Base-by-base conservation (phyloP, 1,140 invertebrate species). In the Apis cerana region DNA sequence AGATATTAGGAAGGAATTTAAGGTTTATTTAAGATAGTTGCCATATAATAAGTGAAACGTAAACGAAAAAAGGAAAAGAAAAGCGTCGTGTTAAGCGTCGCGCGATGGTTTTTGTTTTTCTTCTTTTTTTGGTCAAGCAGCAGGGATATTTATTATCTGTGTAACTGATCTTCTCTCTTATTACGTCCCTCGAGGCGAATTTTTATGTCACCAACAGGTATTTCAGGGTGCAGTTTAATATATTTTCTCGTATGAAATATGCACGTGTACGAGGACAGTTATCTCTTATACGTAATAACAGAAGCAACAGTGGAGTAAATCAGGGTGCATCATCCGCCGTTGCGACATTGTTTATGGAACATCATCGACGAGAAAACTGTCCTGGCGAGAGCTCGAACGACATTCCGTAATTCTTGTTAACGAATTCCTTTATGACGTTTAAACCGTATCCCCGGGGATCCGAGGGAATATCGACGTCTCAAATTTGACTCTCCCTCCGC, bases 311-410 rank as follows among this genome's bases (percentile, higher is more conserved):
- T 4, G 50, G 13, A 80, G 52, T 72, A 59, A 54, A 79, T 74
- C 62, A 17, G 50, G 48, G 80, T 33, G 78, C 48, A 62, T 79
- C 80, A 59, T 75, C 50, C 62, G 61, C 61, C 52, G 72, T 67
- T 72, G 68, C 75, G 74, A 85, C 62, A 62, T 65, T 77, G 33
- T 83, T 88, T 85, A 88, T 76, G 75, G 77, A 85, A 74, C 81
- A 68, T 84, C 75, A 76, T 61, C 56, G 65, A 19, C 64, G 33
- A 74, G 74, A 78, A 76, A 83, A 83, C 21, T 19, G n/a, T 61
- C 48, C 21, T 74, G 62, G 76, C 62, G 67, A 67, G 48, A 43
- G 62, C 17, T 52, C 59, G 58, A 23, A 33, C 19, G 13, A 76
- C 12, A 61, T 23, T 15, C 33, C 19, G 23, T 61, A 56, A 77